Base-by-base conservation (phyloP, 2,888 invertebrate genomes). In the Drosophila helvetica region DNA sequence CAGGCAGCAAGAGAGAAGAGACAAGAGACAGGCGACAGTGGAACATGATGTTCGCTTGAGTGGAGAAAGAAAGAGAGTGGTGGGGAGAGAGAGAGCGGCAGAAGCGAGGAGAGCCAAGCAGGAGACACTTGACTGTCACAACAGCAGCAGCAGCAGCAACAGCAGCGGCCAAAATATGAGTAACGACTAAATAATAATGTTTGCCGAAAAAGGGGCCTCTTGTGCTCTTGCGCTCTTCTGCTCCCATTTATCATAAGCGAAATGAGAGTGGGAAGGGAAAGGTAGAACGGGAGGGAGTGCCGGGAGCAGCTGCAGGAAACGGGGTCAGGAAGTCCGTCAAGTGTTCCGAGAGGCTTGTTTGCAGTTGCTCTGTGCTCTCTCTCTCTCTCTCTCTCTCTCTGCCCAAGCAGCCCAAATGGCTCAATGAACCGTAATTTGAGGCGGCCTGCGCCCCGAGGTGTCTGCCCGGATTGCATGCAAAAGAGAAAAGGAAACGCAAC, bases 351-450 rank as follows among this genome's bases (percentile, higher is more conserved):
- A 73, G 80, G 19, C 50, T 51, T 54, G 43, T 42, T 59, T 46
- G 69, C 22, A 30, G 47, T 68, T 38, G 17, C 51, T 47, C 22
- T 7, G 19, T 19, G 12, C 58, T 27, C 25, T 27, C 25, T n/a
- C 25, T 19, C 18, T 25, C 25, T 25, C 25, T 25, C 25, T 1
- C 25, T 25, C 25, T 25, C 25, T 25, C 25, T 25, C 25, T 8
- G 38, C 38, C 38, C 15, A 15, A 15, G 27, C 7, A 15, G 27
- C 7, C 55, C 80, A 83, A 87, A 84, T 86, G 85, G 85, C 83
- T 87, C 85, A 83, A 83, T 83, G 87, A 87, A 87, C 83, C 80
- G 84, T 85, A 85, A 85, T 85, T 87, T 87, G 86, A 85, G 80
- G 72, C 57, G 38, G 15, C 27, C 63, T 38, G 53, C 53, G 72